These are phyloP conservation scores for Eupelmus urozonus DNA, from an alignment of 2,888 invertebrate genomes.

Conservation along the genomic window DNA sequence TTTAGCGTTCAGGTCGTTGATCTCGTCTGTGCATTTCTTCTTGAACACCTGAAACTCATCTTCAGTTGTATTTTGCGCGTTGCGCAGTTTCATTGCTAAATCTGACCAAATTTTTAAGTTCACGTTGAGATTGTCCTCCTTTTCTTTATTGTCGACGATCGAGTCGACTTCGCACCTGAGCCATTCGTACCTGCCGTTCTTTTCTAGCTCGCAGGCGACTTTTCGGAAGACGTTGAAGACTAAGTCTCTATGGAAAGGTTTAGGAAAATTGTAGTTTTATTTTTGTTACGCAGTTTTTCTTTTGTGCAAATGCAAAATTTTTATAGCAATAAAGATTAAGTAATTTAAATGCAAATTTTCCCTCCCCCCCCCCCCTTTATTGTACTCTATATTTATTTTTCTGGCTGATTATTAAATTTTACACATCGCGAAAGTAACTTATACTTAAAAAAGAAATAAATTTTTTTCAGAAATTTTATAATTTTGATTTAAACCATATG, in stretches of 20 bases:
- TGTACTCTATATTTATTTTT: no score
- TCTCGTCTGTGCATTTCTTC: conserved; percentile 44
- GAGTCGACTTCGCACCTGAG: conserved; percentile 65
- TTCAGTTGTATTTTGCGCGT: conserved; percentile 62
- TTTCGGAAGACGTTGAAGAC: conserved; percentile 43
- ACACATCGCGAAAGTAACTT: no score
- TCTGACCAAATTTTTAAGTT: conserved; percentile 65
- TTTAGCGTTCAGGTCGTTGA: neutral
- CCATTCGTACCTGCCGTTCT: conserved; percentile 60
- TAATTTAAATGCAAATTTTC: no score
- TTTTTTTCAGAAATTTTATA: no score
- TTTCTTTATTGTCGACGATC: conserved; percentile 62
- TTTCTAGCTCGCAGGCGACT: conserved; percentile 57
- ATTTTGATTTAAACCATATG: no score
- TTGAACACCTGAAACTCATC: conserved; percentile 59
- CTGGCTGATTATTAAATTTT: no score
- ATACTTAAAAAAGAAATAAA: no score
- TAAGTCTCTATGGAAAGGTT: conserved; percentile 49
- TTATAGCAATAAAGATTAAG: no score
- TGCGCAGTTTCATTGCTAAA: conserved; percentile 61
- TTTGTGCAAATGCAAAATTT: no score
- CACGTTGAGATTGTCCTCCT: conserved; percentile 63
- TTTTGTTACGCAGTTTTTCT: no score
- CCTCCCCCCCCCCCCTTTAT: no score
- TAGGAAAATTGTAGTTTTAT: no score